phyloP scores from a whole-genome alignment of 2,797 vertebrate species.

The Pygocentrus nattereri region DNA sequence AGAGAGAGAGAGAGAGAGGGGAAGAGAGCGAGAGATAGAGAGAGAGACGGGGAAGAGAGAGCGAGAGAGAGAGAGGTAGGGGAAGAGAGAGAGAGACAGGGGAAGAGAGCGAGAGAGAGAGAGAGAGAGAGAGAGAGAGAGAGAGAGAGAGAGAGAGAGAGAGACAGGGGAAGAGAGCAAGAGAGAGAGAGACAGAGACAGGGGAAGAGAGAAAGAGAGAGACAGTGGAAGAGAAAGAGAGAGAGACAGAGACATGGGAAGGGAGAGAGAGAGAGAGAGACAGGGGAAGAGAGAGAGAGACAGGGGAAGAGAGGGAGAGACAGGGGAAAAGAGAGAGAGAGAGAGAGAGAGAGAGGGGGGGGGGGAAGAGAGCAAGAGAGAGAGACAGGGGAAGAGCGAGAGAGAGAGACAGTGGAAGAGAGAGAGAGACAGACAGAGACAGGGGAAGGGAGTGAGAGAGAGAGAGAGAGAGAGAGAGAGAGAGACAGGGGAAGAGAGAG shows the following conservation, averaged over 20 bases:
- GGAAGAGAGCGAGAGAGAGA: neutral
- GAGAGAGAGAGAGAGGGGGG: neutral
- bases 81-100: constrained; percentile 21
- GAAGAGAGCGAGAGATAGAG: neutral
- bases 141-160: neutral
- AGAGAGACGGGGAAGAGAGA: neutral
- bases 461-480: neutral
- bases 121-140: neutral
- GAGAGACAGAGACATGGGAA: constrained; percentile 27
- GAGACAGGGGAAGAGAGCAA: constrained; percentile 7
- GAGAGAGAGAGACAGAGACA: neutral
- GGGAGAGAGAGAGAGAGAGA: constrained; percentile 20
- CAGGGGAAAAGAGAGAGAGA: neutral
- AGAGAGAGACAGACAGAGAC: constrained; percentile 24
- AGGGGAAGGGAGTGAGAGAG: constrained; percentile 16
- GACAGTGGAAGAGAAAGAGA: neutral
- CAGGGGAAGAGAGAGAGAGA: constrained; percentile 3
- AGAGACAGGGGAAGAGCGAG: constrained; percentile 3
- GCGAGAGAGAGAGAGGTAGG: constrained; percentile 14
- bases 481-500: neutral
- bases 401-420: neutral
- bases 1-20: constrained; percentile 1
- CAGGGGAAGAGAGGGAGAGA: neutral
- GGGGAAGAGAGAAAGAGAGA: neutral
- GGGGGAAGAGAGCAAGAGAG: constrained; percentile 6